These are phyloP conservation scores for Keiferia lycopersicella DNA, from an alignment of 2,888 invertebrate genomes.

Conservation along the genomic window DNA sequence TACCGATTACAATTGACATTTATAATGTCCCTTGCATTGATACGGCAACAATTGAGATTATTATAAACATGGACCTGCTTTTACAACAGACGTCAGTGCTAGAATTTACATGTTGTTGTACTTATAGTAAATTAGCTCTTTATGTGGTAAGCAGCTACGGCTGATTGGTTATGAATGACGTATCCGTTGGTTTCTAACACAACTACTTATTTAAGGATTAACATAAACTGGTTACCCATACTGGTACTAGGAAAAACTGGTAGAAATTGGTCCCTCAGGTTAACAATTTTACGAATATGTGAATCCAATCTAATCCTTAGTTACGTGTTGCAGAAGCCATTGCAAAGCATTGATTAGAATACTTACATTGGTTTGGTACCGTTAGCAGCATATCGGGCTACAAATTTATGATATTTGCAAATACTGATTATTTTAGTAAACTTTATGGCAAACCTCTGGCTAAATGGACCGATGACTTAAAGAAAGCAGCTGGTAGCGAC, in stretches of 20 bases:
- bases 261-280: too few relatives aligned
- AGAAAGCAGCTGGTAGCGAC: too few relatives aligned
- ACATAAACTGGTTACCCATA: too few relatives aligned
- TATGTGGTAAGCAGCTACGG: slow-evolving; percentile 47
- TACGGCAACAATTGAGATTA: slow-evolving; percentile 8
- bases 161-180: slow-evolving; percentile 48
- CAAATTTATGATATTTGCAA: neutral
- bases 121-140: slow-evolving; percentile 31
- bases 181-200: slow-evolving; percentile 45
- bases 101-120: slow-evolving; percentile 33
- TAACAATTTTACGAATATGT: too few relatives aligned
- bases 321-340: slow-evolving; percentile 38
- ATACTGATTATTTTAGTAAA: neutral
- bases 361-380: neutral
- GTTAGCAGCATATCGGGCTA: too few relatives aligned
- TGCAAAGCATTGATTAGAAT: slow-evolving; percentile 42
- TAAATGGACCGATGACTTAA: too few relatives aligned
- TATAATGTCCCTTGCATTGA: neutral
- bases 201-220: slow-evolving; percentile 26
- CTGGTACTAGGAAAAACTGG: too few relatives aligned
- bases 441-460: too few relatives aligned
- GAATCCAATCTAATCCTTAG: slow-evolving; percentile 42
- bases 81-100: slow-evolving; percentile 29
- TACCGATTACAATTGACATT: neutral
- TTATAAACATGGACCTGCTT: slow-evolving; percentile 17